Evolutionary conservation across 2,888 invertebrate species (phyloP), one percentile per base, ranked within the genome.

Genomic region (Eristalinus sepulchralis): DNA sequence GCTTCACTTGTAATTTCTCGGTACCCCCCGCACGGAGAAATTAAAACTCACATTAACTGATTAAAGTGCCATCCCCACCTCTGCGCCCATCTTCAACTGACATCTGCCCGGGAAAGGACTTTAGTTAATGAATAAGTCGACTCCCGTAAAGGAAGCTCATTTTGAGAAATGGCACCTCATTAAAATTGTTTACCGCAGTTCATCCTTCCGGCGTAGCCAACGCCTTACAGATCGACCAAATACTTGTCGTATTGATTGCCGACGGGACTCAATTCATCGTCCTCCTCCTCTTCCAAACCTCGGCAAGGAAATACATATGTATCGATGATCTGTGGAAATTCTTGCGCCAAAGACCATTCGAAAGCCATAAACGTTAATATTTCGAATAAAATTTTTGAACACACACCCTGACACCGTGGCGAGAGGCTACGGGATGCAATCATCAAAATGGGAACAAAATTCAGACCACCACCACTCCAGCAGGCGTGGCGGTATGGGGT

Each of bases 341-440:
- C 47, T 17, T 47, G 17, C 17, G 47, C 17, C 17, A 27, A 27
- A 8, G 17, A 47, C 60, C 64, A 75, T 81, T 81, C 47, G 59
- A 79, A 83, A 75, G 83, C 60, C 11, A 75, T 83, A 71, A 79
- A 66, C 68, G 72, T 78, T 77, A 62, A 67, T 78, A 39, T 77
- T 72, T 67, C 55, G 67, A 81, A 72, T 77, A 77, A 83, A 67
- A 62, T 36, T 36, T 63, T 34, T 63, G 9, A 22, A 22, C 22
- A 1, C 17, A 17, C 33, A 53, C 17, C 13, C 24, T 53, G 57
- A 60, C 4, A 22, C 24, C 13, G 13, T 8, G 9, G 22, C 57
- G 22, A 57, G 31, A 36, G 8, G 36, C 39, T 75, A 24, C 31
- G 13, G 11, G 20, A 22, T 72, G 39, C 68, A 64, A 63, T 71